Evolutionary conservation across 1,140 invertebrate species (phyloP), one percentile per base, ranked within the genome.

Genomic region (Sminthurinus signatus): DNA sequence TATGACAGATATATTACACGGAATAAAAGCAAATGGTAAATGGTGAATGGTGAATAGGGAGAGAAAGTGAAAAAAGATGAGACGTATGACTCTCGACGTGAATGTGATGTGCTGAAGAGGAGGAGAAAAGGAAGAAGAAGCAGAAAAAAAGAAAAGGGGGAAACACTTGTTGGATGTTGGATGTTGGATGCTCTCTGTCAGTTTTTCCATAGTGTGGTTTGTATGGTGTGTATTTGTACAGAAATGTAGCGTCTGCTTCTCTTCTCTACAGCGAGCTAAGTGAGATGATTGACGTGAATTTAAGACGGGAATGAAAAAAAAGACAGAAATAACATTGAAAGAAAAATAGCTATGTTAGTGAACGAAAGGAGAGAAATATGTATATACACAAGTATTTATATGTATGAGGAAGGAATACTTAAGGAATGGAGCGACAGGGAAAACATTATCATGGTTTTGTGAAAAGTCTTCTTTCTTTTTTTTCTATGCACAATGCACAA

Each of bases 241-340:
- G 32, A 15, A 21, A n/a, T 28, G n/a, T 36, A n/a, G n/a, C n/a
- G n/a, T n/a, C n/a, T n/a, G n/a, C n/a, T n/a, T n/a, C n/a, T n/a
- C n/a, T n/a, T n/a, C n/a, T n/a, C n/a, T n/a, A n/a, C n/a, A n/a
- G n/a, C n/a, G n/a, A n/a, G n/a, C n/a, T n/a, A 23, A 62, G 61
- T 3, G 32, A 66, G 64, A 66, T 66, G 64, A 66, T 66, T 66
- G 64, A 66, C 64, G 64, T 60, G 59, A 66, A 61, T 66, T 61
- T 66, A 66, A 61, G 64, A 56, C 44, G 21, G 28, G 56, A 64
- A 59, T 52, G 43, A 43, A 64, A 52, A 55, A 60, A 65, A 60
- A 60, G 63, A 60, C 56, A 65, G 63, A 55, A 55, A 60, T 46
- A 65, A 60, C 56, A 59, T 28, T 36, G 50, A n/a, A 48, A 60